These are phyloP conservation scores for Chelonia mydas DNA, from an alignment of 2,797 vertebrate genomes.

Conservation along the genomic window DNA sequence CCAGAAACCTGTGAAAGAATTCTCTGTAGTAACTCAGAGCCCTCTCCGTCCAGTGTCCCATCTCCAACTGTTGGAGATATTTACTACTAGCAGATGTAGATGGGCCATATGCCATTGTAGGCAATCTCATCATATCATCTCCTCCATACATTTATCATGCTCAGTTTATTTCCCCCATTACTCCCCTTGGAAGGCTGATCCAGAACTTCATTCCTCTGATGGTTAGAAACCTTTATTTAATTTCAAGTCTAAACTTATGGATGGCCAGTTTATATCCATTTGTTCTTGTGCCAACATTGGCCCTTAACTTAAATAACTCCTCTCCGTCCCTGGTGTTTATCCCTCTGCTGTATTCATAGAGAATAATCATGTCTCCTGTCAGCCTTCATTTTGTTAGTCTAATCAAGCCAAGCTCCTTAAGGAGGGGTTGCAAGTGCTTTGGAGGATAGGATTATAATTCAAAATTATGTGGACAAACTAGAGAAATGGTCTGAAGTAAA, in stretches of 20 bases:
- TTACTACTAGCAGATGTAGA: not conserved
- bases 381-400: not conserved
- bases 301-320: not conserved
- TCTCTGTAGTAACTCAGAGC: not conserved
- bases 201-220: not conserved
- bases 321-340: not conserved
- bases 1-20: not conserved
- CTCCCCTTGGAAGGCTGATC: not conserved
- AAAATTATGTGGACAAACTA: too few relatives aligned
- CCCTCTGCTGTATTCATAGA: not conserved
- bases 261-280: not conserved
- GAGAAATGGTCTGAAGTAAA: too few relatives aligned
- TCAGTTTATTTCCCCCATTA: not conserved
- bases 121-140: not conserved
- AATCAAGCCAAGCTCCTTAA: not conserved
- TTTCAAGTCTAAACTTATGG: not conserved
- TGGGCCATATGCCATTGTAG: not conserved
- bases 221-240: not conserved
- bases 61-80: not conserved
- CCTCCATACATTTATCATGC: not conserved
- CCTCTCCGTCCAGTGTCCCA: not conserved
- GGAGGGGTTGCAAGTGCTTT: too few relatives aligned
- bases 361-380: not conserved
- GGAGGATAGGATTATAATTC: too few relatives aligned
- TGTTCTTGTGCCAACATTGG: not conserved